Evolutionary conservation across 37 sponge, comb jelly and placozoan genomes (phyloP), one percentile per base, ranked within the genome.

Genomic region (Aplysina aerophoba): DNA sequence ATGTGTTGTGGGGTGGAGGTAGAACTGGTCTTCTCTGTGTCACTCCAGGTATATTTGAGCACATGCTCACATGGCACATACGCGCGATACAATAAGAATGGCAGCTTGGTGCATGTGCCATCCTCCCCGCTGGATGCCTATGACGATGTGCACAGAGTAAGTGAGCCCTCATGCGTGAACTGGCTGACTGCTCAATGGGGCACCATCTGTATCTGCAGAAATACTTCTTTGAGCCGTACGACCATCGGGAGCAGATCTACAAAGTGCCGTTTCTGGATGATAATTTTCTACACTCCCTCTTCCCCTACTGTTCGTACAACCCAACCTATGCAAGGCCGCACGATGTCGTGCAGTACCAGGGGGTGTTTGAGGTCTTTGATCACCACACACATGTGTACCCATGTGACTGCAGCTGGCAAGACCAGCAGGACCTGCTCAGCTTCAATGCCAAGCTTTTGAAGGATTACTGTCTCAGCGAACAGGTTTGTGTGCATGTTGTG

Each of bases 241-340:
- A 75, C 24, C 22, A 75, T 1, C 13, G 78, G 12, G 78, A 75
- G 40, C 38, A 75, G n/a, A 21, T 75, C 5, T 75, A n/a, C 53
- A 37, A 40, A 40, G 54, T 75, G 44, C 78, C 78, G 17, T 75
- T 75, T 11, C 53, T 75, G 40, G 78, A 75, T 12, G 78, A 75
- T 17, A 13, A 39, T 6, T 75, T 36, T 15, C 78, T 75, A 1
- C n/a, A 8, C 20, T 16, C 67, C 20, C 66, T 91, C 30, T 41
- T 91, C 50, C 91, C 84, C 12, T 20, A 2, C 31, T 91, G 91
- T 84, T 79, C 84, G 0, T 91, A 81, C 81, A 39, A 84, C 20
- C 74, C 91, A 16, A 37, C 31, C 17, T 86, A 86, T 67, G 87
- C 73, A 15, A 27, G 59, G 14, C 71, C 38, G 59, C 84, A 74